phyloP scores from a whole-genome alignment of 2,113 vertebrate genomes.

The Phoxinus phoxinus region DNA sequence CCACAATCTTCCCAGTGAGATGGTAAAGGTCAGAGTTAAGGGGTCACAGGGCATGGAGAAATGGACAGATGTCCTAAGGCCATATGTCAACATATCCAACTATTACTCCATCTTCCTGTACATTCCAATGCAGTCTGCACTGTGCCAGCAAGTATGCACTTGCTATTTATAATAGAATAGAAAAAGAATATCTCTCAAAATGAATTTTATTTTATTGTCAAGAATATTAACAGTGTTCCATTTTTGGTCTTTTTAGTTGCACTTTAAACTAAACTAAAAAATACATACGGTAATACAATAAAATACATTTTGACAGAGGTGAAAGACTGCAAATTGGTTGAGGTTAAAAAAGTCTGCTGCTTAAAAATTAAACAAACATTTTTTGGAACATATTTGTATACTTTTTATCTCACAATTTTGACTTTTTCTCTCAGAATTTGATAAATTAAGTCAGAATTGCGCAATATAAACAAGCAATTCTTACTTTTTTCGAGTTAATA shows the following conservation, averaged over 20 bases:
- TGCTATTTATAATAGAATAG: neutral
- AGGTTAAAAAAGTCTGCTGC: neutral
- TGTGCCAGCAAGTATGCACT: neutral
- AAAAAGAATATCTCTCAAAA: neutral
- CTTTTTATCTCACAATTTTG: no score
- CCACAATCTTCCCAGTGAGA: neutral
- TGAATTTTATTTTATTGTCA: no score
- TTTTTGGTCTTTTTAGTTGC: neutral
- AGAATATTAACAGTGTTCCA: neutral
- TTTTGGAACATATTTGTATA: no score
- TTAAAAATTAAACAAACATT: no score
- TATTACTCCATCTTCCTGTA: neutral
- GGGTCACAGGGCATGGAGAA: conserved; percentile 27
- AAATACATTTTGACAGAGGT: neutral
- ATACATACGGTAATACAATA: neutral
- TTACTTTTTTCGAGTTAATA: no score
- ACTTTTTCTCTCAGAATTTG: no score
- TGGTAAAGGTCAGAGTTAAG: conserved; percentile 42
- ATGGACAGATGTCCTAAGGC: conserved; percentile 16
- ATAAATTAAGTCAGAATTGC: no score
- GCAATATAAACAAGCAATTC: no score
- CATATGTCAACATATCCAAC: neutral
- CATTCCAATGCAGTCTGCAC: neutral
- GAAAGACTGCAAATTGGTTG: neutral
- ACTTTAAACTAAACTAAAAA: neutral